Conservation (phyloP, 2,797 vertebrate genomes). For the Anguilla megastoma region DNA sequence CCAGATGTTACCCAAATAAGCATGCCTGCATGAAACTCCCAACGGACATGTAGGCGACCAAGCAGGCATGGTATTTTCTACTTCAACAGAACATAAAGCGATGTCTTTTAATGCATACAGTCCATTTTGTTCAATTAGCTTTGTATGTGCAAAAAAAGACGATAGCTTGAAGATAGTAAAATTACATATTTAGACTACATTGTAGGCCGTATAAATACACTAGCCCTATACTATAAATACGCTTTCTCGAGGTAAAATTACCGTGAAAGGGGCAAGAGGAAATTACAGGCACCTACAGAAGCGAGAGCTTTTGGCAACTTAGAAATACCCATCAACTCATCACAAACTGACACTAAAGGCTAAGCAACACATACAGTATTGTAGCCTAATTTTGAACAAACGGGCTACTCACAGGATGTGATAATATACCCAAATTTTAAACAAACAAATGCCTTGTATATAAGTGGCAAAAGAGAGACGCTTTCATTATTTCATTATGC, state of each 20-base stretch:
- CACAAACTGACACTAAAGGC: neutral
- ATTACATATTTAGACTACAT: neutral
- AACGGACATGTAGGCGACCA: neutral
- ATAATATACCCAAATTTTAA: neutral
- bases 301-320: neutral
- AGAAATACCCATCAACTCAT: neutral
- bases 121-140: neutral
- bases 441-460: neutral
- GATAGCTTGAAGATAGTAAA: neutral
- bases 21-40: neutral
- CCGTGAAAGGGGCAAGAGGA: neutral
- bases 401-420: neutral
- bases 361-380: neutral
- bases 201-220: neutral
- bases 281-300: neutral
- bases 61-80: neutral
- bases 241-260: neutral
- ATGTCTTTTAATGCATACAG: neutral
- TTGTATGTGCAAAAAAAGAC: neutral
- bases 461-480: neutral
- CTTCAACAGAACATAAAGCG: neutral
- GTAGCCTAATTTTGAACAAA: neutral
- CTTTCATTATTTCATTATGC: too few relatives aligned
- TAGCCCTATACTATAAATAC: too few relatives aligned
- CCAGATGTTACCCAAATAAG: slow-evolving; percentile 7